phyloP scores from a whole-genome alignment of 2,888 invertebrate species.

The Tetropium fuscum region DNA sequence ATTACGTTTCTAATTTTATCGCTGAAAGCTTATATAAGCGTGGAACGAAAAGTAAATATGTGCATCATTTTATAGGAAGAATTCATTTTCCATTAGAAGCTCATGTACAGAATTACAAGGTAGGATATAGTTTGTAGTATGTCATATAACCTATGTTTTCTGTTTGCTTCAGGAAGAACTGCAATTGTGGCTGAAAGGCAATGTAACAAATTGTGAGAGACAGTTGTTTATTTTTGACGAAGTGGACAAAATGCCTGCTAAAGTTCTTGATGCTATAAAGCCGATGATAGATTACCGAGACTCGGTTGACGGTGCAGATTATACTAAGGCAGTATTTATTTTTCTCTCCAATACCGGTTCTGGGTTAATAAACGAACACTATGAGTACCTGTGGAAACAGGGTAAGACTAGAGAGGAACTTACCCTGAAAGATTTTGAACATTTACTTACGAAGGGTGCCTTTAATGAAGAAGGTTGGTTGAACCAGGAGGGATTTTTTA shows the following conservation, averaged over 20 bases:
- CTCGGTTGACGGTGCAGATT: slow-evolving; percentile 78
- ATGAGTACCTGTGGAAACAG: slow-evolving; percentile 73
- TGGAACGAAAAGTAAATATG: slow-evolving; percentile 82
- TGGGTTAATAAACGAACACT: slow-evolving; percentile 73
- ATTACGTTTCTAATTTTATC: slow-evolving; percentile 84
- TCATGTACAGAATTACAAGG: slow-evolving; percentile 69
- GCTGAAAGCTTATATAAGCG: slow-evolving; percentile 75
- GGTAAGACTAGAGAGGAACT: slow-evolving; percentile 71
- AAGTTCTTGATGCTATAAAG: slow-evolving; percentile 85
- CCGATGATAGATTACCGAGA: slow-evolving; percentile 90
- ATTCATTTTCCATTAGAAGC: slow-evolving; percentile 80
- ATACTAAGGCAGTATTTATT: slow-evolving; percentile 84
- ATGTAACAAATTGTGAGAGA: slow-evolving; percentile 77
- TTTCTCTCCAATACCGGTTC: slow-evolving; percentile 95
- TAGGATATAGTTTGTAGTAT: slow-evolving; percentile 33
- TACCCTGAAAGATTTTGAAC: slow-evolving; percentile 79
- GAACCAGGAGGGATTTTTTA: slow-evolving; percentile 2
- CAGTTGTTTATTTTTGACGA: slow-evolving; percentile 97
- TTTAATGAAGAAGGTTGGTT: slow-evolving; percentile 75
- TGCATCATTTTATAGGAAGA: slow-evolving; percentile 85
- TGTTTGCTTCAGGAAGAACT: slow-evolving; percentile 68
- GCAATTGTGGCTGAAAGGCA: slow-evolving; percentile 71
- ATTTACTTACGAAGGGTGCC: slow-evolving; percentile 74
- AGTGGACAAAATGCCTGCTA: slow-evolving; percentile 91
- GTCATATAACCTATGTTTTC: not conserved